Evolutionary conservation across 2,113 vertebrate genomes (phyloP).

Genomic region (Parotia lawesii): DNA sequence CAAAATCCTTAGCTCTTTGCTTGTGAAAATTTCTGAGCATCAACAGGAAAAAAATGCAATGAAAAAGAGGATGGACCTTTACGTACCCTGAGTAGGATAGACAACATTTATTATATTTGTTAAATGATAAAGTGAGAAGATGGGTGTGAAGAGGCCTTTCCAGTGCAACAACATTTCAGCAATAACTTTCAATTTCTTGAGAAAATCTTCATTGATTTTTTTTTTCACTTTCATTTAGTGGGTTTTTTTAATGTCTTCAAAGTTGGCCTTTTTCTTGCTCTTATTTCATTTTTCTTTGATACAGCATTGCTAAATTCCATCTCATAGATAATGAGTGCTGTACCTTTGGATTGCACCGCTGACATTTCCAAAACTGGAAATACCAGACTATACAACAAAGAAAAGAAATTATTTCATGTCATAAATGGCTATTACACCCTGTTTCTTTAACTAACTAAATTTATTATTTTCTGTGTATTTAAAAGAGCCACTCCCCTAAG

Average conservation of each 20-base stretch:
- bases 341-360: neutral
- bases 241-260: neutral
- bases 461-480: neutral
- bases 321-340: neutral
- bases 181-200: neutral
- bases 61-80: neutral
- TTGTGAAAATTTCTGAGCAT: neutral
- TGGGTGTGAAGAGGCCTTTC: neutral
- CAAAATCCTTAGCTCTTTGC: neutral
- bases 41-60: neutral
- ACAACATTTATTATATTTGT: neutral
- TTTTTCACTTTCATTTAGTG: neutral
- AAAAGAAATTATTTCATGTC: neutral
- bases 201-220: neutral
- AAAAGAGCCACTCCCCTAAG: neutral
- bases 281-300: neutral
- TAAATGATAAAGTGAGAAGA: neutral
- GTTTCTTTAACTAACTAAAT: neutral
- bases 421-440: neutral
- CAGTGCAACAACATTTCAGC: neutral
- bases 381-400: neutral
- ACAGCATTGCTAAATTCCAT: neutral
- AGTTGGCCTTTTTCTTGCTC: neutral
- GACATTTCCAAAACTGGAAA: neutral
- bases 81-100: fast-evolving